These are phyloP conservation scores for Anoura caudifer DNA, from an alignment of 2,113 vertebrate genomes.

Conservation along the genomic window DNA sequence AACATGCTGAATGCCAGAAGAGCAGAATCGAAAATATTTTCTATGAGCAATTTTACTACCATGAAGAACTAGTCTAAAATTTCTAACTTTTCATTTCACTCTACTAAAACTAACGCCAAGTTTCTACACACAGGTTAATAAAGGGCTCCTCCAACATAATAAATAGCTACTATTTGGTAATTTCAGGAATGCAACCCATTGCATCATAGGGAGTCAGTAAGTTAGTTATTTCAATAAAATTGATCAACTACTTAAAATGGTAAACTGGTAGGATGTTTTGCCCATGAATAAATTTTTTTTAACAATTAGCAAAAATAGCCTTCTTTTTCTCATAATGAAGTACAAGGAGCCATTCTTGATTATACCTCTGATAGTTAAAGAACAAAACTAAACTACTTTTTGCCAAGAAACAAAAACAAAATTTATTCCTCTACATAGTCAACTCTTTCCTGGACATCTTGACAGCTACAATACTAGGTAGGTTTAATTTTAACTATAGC, in stretches of 20 bases:
- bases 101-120: not conserved
- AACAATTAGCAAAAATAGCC: conserved; percentile 13
- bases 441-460: not conserved
- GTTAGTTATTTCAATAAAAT: not conserved
- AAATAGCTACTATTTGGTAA: not conserved
- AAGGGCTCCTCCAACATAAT: not conserved
- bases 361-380: not conserved
- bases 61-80: not conserved
- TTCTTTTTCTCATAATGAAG: not conserved
- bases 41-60: not conserved
- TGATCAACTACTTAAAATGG: not conserved
- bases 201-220: not conserved
- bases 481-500: not conserved
- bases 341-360: not conserved
- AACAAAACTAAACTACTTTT: conserved; percentile 28
- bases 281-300: conserved; percentile 1
- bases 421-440: not conserved
- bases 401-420: not conserved
- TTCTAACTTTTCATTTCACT: not conserved
- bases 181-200: not conserved
- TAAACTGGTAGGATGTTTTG: not conserved
- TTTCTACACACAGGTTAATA: not conserved
- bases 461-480: not conserved
- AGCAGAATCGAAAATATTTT: not conserved
- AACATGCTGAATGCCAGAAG: not conserved